These are phyloP conservation scores for Cichlasoma orientale DNA, from an alignment of 2,797 vertebrate genomes.

Conservation along the genomic window DNA sequence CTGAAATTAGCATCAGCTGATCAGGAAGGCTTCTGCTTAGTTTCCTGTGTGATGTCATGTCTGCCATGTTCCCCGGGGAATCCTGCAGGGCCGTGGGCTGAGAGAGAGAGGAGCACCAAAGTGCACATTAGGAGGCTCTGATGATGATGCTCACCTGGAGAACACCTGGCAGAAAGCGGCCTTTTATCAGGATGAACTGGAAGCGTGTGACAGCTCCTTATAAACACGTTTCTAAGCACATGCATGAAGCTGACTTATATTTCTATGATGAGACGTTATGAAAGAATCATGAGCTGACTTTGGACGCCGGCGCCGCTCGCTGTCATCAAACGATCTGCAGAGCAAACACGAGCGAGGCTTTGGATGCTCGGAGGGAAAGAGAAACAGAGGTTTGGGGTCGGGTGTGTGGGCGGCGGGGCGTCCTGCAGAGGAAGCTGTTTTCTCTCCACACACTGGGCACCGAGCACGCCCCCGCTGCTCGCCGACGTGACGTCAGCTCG, in stretches of 20 bases:
- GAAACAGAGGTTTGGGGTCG: conserved; percentile 84
- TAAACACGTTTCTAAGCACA: background rate
- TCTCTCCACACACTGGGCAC: conserved; percentile 86
- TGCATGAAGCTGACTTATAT: background rate
- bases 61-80: too few species aligned
- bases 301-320: conserved; percentile 48
- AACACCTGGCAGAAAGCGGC: too few species aligned
- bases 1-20: too few species aligned
- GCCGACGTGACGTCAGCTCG: conserved; percentile 79
- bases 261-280: conserved; percentile 24
- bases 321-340: conserved; percentile 87
- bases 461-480: conserved; percentile 75
- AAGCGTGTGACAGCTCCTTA: background rate
- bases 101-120: too few species aligned
- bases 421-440: conserved; percentile 90
- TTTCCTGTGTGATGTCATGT: too few species aligned
- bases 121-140: too few species aligned
- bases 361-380: conserved; percentile 83
- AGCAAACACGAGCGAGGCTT: conserved; percentile 85
- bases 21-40: too few species aligned
- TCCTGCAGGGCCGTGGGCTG: too few species aligned
- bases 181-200: background rate
- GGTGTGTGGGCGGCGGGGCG: conserved; percentile 84
- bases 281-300: conserved; percentile 41
- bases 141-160: too few species aligned